phyloP scores from a whole-genome alignment of 2,888 invertebrate genomes.

The Drosophila subsilvestris region DNA sequence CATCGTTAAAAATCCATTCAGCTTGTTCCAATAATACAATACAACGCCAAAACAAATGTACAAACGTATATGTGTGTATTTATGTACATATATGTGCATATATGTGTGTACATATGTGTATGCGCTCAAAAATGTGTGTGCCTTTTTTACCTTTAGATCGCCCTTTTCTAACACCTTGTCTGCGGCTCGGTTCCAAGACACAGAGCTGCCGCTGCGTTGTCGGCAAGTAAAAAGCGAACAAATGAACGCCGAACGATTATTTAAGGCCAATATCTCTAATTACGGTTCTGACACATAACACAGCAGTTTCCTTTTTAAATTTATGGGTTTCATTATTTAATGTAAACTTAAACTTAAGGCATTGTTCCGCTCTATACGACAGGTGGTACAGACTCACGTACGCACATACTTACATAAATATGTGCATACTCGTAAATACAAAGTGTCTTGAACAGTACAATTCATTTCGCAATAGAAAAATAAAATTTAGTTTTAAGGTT shows the following conservation, averaged over 20 bases:
- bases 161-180: constrained; percentile 74
- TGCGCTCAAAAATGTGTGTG: constrained; percentile 24
- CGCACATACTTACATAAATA: constrained; percentile 21
- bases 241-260: constrained; percentile 59
- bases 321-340: constrained; percentile 64
- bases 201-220: constrained; percentile 76
- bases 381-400: constrained; percentile 59
- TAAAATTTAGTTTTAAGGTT: background rate
- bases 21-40: constrained; percentile 42
- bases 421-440: constrained; percentile 5
- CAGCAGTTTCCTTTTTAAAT: constrained; percentile 69
- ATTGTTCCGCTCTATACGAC: constrained; percentile 62
- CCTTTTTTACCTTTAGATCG: constrained; percentile 52
- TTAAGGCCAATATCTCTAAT: constrained; percentile 69
- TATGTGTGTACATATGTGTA: constrained; percentile 37
- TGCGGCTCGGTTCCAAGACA: constrained; percentile 59
- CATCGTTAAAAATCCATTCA: constrained; percentile 48
- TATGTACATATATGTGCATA: constrained; percentile 1
- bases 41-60: constrained; percentile 36
- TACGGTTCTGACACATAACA: constrained; percentile 72
- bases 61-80: constrained; percentile 10
- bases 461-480: background rate
- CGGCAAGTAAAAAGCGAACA: constrained; percentile 72
- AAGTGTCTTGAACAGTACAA: background rate
- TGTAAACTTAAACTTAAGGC: constrained; percentile 57